Conservation (phyloP, 1,140 invertebrate species). For the Conus ventricosus region DNA sequence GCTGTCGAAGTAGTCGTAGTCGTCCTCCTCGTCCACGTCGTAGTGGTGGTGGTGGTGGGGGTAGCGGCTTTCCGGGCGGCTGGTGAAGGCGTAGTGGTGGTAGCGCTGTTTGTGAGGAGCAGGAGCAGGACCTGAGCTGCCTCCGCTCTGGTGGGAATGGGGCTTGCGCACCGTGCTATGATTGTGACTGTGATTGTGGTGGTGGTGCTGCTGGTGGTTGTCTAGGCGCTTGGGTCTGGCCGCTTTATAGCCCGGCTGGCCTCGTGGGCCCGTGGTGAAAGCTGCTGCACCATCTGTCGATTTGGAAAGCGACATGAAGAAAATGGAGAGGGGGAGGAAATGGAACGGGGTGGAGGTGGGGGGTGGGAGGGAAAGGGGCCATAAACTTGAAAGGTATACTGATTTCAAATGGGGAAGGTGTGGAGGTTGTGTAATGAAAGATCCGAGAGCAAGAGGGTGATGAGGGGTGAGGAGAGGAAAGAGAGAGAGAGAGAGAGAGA, state of each 20-base stretch:
- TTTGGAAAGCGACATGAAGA: not conserved
- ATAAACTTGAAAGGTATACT: no score
- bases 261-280: not conserved
- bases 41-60: not conserved
- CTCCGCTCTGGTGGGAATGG: not conserved
- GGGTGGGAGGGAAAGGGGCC: not conserved
- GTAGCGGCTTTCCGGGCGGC: not conserved
- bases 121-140: not conserved
- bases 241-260: no score
- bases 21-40: not conserved
- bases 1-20: not conserved
- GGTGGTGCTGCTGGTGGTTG: not conserved
- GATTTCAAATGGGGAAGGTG: no score
- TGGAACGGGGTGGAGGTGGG: not conserved
- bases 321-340: not conserved
- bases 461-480: not conserved
- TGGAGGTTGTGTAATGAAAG: not conserved
- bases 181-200: not conserved
- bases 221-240: not conserved
- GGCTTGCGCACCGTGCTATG: not conserved
- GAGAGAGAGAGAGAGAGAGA: not conserved
- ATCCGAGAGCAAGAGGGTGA: not conserved
- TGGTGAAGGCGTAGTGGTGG: slow-evolving; percentile 35
- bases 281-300: not conserved
- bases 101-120: not conserved